A percentile compares a stretch with the other conserved stretches of the same genome.
These are phyloP conservation scores for Rhinogobius similis DNA, from an alignment of 2,113 vertebrate genomes.

Conservation along the genomic window DNA sequence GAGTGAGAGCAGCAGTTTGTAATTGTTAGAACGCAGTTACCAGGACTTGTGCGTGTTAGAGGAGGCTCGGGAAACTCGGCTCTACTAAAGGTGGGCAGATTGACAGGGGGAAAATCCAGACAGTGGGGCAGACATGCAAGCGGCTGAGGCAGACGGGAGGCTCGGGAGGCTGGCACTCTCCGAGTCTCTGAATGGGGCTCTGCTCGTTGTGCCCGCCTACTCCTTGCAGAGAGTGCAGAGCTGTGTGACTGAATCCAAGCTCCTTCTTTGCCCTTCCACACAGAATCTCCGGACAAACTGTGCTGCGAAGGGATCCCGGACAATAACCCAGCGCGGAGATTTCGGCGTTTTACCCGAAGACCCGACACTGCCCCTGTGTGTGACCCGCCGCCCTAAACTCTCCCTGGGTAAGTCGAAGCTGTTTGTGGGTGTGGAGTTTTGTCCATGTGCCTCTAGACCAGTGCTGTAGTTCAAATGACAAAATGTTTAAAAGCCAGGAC, in stretches of 20 bases:
- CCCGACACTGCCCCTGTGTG: constrained; percentile 15
- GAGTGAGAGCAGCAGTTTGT: constrained; percentile 41
- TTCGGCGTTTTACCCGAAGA: constrained; percentile 34
- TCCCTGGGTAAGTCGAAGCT: constrained; percentile 60
- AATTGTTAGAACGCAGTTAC: constrained; percentile 48
- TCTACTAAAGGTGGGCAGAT: constrained; percentile 34
- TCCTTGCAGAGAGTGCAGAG: constrained; percentile 69
- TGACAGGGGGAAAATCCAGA: constrained; percentile 43
- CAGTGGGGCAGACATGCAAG: constrained; percentile 50
- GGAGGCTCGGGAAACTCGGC: constrained; percentile 18
- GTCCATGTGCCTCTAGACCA: constrained; percentile 7
- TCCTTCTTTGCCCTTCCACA: constrained; percentile 68
- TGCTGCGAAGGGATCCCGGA: constrained; percentile 36
- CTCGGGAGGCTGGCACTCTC: constrained; percentile 48
- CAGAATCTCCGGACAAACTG: constrained; percentile 61
- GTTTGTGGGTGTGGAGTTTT: constrained; percentile 42
- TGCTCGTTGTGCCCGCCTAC: constrained; percentile 63
- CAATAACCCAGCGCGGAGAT: constrained; percentile 21
- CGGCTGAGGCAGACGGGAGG: constrained; percentile 53
- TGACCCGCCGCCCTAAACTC: constrained; percentile 37
- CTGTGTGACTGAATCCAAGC: constrained; percentile 69
- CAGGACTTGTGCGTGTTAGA: constrained; percentile 40
- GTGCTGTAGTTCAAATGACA: constrained; percentile 8
- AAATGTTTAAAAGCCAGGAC: not conserved
- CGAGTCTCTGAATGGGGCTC: constrained; percentile 68